Percentiles rank a stretch among this genome's conserved stretches.
phyloP scores from a whole-genome alignment of 2,888 invertebrate species.

The Globia sparganii region DNA sequence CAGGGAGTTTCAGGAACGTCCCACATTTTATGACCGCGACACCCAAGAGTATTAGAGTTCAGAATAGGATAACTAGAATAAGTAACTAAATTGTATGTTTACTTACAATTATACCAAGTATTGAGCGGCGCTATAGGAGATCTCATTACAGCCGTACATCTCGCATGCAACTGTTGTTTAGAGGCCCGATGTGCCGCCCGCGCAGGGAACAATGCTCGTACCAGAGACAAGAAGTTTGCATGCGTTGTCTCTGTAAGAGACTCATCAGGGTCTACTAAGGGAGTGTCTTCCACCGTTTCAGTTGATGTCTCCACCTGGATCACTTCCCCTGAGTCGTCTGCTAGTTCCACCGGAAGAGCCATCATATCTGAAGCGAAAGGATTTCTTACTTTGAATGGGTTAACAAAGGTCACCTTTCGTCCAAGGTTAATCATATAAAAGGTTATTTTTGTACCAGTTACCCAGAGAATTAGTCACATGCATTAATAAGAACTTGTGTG shows the following conservation, averaged over 20 bases:
- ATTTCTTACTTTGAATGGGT: background rate
- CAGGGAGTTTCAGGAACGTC: background rate
- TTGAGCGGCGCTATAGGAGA: conserved; percentile 95
- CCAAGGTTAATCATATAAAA: background rate
- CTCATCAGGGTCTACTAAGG: conserved; percentile 77
- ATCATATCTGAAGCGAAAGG: conserved; percentile 91
- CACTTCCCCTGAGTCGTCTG: conserved; percentile 89
- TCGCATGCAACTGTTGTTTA: conserved; percentile 93
- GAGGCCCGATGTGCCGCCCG: conserved; percentile 96
- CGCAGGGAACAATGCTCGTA: conserved; percentile 96
- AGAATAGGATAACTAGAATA: background rate
- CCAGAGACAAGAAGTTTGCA: conserved; percentile 95
- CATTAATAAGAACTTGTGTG: background rate
- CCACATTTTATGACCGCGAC: background rate
- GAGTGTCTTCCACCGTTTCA: conserved; percentile 65
- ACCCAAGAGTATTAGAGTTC: background rate
- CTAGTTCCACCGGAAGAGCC: conserved; percentile 94
- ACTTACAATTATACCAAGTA: conserved; percentile 93
- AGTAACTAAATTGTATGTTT: background rate
- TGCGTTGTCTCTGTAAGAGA: conserved; percentile 95
- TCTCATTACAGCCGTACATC: conserved; percentile 93
- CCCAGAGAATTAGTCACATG: conserved; percentile 19
- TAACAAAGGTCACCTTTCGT: background rate
- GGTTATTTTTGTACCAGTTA: background rate
- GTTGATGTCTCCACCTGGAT: conserved; percentile 77